Base-by-base conservation (phyloP, 2,888 invertebrate species). In the Resseliella maxima region DNA sequence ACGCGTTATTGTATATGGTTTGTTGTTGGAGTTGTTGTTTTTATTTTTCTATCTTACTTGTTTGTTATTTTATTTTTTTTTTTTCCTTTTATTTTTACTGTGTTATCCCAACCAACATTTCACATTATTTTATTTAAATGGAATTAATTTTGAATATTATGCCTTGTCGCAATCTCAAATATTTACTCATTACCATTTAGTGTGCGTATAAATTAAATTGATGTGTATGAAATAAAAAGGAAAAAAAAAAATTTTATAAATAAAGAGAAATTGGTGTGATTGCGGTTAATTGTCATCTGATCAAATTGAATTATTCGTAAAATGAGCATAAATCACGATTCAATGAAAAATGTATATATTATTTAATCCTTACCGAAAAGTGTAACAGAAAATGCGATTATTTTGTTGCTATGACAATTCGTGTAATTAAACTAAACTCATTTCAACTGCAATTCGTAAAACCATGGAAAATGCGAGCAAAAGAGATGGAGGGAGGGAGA, bases 401-500 rank as follows among this genome's bases (percentile, higher is more conserved):
- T 59, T 59, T 59, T 24, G 59, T 59, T 59, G 24, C 59, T 24
- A 59, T 59, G 59, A 59, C 59, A 59, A 24, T 50, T 50, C 18
- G 46, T 50, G 18, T 50, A 50, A 50, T 50, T 50, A 18, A 50
- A 18, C 46, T 8, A 50, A 50, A 50, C 8, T 18, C 46, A 50
- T 18, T 18, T 50, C 2, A 50, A 50, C 15, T 50, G 46, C 8
- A 50, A 18, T 50, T 18, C 18, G 18, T 50, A 18, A 50, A 50
- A 18, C 18, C 2, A 50, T n/a, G 18, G 18, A 50, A 6, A 50
- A 50, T 18, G 41, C 6, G 5, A 41, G 6, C 41, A 41, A 41
- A 41, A 5, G 41, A 41, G n/a, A 41, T 41, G 12, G 12, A 41
- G 41, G 12, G 41, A 41, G 12, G 12, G 41, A 41, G 41, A 8